These are phyloP conservation scores for Diplosoma virens DNA, from an alignment of 23 tunicate species.

Conservation along the genomic window DNA sequence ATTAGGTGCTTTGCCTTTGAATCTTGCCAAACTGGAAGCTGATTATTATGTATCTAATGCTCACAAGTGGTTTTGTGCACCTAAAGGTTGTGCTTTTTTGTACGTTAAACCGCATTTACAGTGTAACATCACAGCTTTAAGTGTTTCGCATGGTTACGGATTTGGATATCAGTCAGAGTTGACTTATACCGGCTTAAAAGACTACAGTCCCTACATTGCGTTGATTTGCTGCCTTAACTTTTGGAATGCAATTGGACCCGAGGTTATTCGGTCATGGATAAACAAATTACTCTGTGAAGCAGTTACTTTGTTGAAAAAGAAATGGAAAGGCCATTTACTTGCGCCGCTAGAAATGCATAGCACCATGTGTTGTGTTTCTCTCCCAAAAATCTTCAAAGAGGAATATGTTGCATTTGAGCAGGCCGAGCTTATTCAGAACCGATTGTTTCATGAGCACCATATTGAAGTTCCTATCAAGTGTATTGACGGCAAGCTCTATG, in stretches of 20 bases:
- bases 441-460: constrained; percentile 43
- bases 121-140: constrained; percentile 34
- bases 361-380: constrained; percentile 72
- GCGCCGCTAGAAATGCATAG: constrained; percentile 72
- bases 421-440: constrained; percentile 76
- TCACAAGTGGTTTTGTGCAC: constrained; percentile 91
- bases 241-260: constrained; percentile 63
- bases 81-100: constrained; percentile 83
- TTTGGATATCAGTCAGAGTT: constrained; percentile 81
- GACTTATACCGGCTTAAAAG: constrained; percentile 65
- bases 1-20: constrained; percentile 48
- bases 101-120: constrained; percentile 69
- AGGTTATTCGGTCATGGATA: constrained; percentile 28
- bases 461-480: constrained; percentile 89
- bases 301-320: constrained; percentile 23
- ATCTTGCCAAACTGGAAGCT: constrained; percentile 45
- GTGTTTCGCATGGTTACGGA: constrained; percentile 78
- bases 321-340: constrained; percentile 47
- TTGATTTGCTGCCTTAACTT: constrained; percentile 54
- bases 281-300: constrained; percentile 33
- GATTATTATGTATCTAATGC: constrained; percentile 75
- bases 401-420: constrained; percentile 39
- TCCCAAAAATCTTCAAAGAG: constrained; percentile 48
- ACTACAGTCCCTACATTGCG: constrained; percentile 59
- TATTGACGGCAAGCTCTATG: constrained; percentile 46